These are phyloP conservation scores for Magallana gigas DNA, from an alignment of 1,140 invertebrate species.

Conservation along the genomic window DNA sequence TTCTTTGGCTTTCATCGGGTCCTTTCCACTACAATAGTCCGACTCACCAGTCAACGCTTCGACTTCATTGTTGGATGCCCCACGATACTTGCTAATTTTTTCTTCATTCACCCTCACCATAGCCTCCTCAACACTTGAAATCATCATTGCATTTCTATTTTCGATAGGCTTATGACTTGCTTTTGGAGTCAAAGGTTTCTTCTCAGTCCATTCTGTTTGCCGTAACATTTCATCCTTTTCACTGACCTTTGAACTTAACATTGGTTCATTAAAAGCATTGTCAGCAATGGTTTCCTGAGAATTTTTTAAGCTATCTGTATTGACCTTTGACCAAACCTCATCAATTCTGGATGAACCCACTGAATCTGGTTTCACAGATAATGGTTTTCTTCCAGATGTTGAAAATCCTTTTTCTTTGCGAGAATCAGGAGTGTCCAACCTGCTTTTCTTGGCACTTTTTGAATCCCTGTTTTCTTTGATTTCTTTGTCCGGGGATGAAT, in stretches of 20 bases:
- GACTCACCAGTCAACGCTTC: not conserved
- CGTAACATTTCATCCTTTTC: not conserved
- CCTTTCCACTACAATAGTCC: not conserved
- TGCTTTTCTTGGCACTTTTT: not conserved
- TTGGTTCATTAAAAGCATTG: not conserved
- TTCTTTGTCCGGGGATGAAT: not conserved
- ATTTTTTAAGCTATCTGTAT: not conserved
- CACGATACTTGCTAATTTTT: not conserved
- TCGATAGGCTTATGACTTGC: not conserved
- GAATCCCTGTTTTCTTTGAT: not conserved
- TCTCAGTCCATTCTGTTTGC: not conserved
- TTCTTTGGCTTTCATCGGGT: not conserved
- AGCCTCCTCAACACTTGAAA: not conserved
- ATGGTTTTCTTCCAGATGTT: not conserved
- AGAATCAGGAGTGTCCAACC: not conserved
- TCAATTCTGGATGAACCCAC: not conserved
- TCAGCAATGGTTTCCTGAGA: not conserved
- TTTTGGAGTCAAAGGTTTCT: conserved; percentile 1
- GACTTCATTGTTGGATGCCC: not conserved
- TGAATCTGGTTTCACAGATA: not conserved
- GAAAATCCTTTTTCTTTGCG: not conserved
- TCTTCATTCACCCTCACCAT: conserved; percentile 24
- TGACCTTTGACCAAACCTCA: not conserved
- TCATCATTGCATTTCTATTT: not conserved
- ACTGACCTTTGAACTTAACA: not conserved